Evolutionary conservation across 2,888 invertebrate genomes (phyloP).

Genomic region (Anthrax anthrax): DNA sequence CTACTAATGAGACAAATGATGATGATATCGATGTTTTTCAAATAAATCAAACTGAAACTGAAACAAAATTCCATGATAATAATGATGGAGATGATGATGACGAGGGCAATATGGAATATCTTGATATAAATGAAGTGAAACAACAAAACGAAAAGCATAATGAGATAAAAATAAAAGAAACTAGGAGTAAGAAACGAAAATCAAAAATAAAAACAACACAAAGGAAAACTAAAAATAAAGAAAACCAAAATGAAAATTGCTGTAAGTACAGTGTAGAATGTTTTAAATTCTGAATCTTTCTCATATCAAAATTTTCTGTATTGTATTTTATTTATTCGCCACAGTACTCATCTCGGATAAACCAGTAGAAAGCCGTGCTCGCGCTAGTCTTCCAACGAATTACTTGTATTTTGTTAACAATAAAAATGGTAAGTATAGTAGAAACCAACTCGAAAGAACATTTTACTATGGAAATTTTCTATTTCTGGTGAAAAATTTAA

Average conservation of each 20-base stretch:
- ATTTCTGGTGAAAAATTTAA: too few relatives aligned
- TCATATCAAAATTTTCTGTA: neutral
- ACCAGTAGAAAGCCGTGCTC: slow-evolving; percentile 17
- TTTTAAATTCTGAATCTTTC: neutral
- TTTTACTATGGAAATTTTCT: too few relatives aligned
- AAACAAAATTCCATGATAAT: too few relatives aligned
- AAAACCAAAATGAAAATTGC: slow-evolving; percentile 13
- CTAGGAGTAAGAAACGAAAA: neutral
- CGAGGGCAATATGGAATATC: neutral
- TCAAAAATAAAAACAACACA: neutral
- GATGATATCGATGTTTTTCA: neutral
- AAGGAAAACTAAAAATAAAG: neutral
- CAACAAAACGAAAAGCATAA: neutral
- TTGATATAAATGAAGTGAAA: neutral
- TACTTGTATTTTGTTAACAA: slow-evolving; percentile 14
- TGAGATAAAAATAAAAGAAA: neutral
- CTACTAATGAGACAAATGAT: too few relatives aligned
- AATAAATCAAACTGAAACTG: neutral
- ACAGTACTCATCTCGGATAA: slow-evolving; percentile 15
- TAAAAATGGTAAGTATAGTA: neutral
- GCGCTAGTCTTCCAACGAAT: slow-evolving; percentile 17
- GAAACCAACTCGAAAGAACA: neutral
- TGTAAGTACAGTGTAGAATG: slow-evolving; percentile 9
- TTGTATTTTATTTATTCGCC: neutral
- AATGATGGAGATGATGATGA: neutral